Evolutionary conservation across 2,888 invertebrate genomes (phyloP), one percentile per base, ranked within the genome.

Genomic region (Leucophenga montana): DNA sequence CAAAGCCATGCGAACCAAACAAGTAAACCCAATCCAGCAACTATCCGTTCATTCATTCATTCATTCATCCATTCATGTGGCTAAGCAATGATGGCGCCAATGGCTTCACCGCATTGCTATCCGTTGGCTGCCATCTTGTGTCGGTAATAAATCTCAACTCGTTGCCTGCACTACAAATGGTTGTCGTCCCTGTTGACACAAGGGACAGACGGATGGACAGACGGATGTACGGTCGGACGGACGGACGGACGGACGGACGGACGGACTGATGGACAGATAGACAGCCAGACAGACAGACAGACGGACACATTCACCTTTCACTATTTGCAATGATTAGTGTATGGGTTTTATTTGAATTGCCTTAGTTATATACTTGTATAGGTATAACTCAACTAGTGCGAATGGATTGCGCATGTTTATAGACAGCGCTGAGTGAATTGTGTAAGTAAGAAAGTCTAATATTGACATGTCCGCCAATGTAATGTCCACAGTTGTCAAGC

Each of bases 401-500:
- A 1, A 39, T 39, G 39, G 1, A 39, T 39, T 39, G 39, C 39
- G 11, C 39, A 39, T 39, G 39, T 27, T 27, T 27, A 27, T 27
- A 27, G 27, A 4, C 27, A 27, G 27, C 27, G 27, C 27, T 27
- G 27, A 27, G 27, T 27, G 27, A 27, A 27, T 27, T 27, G 27
- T 39, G 16, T 33, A n/a, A 9, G 61, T 61, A n/a, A 22, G 62
- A 46, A 22, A 57, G 22, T 44, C 18, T 64, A 46, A 48, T 48
- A 64, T 64, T 64, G 62, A 48, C 62, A 39, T 64, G 62, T 22
- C 14, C 27, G 27, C 56, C 14, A 56, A 48, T 46, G 27, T 46
- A 64, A 46, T 64, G 62, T 64, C 46, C 62, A 64, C 62, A 64
- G 62, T 64, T 64, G 62, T 64, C 62, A 64, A 64, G 46, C 62